phyloP scores from a whole-genome alignment of 92 coral and sea anemone genomes.

The Porites rus region DNA sequence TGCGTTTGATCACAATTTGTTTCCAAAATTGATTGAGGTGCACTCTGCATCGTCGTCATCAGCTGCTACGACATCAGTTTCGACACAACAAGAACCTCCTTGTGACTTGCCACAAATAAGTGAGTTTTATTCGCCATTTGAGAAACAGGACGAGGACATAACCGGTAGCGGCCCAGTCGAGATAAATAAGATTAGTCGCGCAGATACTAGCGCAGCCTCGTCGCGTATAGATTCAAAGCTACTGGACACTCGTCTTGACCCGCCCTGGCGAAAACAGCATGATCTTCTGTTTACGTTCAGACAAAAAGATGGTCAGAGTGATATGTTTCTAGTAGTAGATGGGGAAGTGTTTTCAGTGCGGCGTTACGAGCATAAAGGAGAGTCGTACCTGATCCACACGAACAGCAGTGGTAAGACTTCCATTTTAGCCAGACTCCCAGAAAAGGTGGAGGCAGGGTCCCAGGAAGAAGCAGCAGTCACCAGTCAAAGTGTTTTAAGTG shows the following conservation, averaged over 20 bases:
- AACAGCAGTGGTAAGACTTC: constrained; percentile 27
- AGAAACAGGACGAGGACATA: neutral
- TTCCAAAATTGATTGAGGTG: constrained; percentile 64
- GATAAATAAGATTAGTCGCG: no score
- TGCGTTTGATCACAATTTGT: constrained; percentile 66
- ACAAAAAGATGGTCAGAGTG: constrained; percentile 8
- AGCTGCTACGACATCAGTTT: neutral
- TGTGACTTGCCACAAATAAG: neutral
- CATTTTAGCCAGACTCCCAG: constrained; percentile 18
- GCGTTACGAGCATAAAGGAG: constrained; percentile 24
- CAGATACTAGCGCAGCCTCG: neutral
- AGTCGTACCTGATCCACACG: constrained; percentile 25
- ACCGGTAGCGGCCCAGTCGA: neutral
- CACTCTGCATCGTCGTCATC: constrained; percentile 42
- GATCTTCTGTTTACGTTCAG: constrained; percentile 16
- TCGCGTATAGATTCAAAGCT: neutral
- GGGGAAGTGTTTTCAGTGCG: constrained; percentile 25
- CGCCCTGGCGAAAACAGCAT: neutral
- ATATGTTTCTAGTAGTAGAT: constrained; percentile 27
- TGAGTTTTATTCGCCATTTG: neutral
- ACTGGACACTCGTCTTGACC: neutral
- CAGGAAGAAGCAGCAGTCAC: no score
- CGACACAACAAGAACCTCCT: neutral
- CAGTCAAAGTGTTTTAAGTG: neutral
- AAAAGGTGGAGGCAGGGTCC: neutral